phyloP scores from a whole-genome alignment of 2,888 invertebrate species.

The Caenorhabditis afra region DNA sequence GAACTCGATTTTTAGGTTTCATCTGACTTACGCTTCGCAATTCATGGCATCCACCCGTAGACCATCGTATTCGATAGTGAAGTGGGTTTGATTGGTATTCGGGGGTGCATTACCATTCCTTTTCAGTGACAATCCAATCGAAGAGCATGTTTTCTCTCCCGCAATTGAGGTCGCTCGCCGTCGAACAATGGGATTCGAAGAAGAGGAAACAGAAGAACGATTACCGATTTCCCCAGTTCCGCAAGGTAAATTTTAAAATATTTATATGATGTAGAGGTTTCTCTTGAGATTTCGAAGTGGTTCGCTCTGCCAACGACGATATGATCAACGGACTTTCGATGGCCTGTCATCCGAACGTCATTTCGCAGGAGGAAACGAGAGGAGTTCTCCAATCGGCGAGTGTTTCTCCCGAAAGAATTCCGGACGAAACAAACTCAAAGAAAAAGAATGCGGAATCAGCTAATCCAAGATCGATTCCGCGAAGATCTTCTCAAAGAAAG shows the following conservation, averaged over 20 bases:
- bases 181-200: background rate
- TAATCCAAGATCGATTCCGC: too few species aligned
- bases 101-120: background rate
- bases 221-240: background rate
- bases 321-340: background rate
- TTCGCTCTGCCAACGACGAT: too few species aligned
- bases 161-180: background rate
- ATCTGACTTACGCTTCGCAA: conserved; percentile 3
- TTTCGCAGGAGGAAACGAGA: too few species aligned
- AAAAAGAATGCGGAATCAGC: too few species aligned
- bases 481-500: too few species aligned
- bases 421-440: too few species aligned
- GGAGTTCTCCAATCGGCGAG: background rate
- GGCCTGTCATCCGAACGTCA: background rate
- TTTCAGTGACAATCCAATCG: background rate
- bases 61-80: background rate
- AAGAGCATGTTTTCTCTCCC: background rate
- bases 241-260: too few species aligned
- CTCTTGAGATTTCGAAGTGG: too few species aligned
- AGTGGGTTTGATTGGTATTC: too few species aligned
- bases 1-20: background rate
- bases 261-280: too few species aligned
- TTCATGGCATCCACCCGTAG: background rate
- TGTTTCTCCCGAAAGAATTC: too few species aligned
- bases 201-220: background rate